phyloP scores from a whole-genome alignment of 1,140 invertebrate species.

The Oreohelix idahoensis region DNA sequence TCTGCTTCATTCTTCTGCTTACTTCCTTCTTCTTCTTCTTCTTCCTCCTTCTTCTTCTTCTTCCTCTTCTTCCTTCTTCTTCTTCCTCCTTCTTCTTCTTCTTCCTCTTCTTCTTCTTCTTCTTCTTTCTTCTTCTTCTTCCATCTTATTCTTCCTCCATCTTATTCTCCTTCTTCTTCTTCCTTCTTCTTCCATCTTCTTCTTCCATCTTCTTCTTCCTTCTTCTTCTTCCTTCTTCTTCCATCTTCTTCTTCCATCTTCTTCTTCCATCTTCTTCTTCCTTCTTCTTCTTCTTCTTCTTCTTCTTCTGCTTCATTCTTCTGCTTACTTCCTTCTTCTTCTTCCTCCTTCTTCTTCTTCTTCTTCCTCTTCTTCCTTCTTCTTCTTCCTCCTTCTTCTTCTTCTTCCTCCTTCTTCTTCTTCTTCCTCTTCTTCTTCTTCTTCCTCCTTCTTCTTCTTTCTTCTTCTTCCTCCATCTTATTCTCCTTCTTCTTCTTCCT shows the following conservation, averaged over 20 bases:
- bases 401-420: not conserved
- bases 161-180: slow-evolving; percentile 21
- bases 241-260: not conserved
- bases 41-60: not conserved
- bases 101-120: not conserved
- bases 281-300: not conserved
- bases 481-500: too few species aligned
- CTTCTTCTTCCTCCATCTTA: not conserved
- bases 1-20: not conserved
- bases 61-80: slow-evolving; percentile 21
- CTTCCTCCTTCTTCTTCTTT: not conserved
- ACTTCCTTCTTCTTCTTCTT: not conserved
- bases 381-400: not conserved
- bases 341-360: not conserved
- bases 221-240: not conserved
- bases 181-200: slow-evolving; percentile 24
- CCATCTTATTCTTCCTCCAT: not conserved
- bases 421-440: not conserved
- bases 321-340: not conserved
- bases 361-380: not conserved
- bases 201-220: slow-evolving; percentile 3
- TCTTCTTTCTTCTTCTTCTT: too few species aligned
- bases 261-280: not conserved
- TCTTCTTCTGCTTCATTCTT: too few species aligned
- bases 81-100: not conserved